Evolutionary conservation across 1,140 invertebrate species (phyloP).

Genomic region (Pseudomyrmex pallidus): DNA sequence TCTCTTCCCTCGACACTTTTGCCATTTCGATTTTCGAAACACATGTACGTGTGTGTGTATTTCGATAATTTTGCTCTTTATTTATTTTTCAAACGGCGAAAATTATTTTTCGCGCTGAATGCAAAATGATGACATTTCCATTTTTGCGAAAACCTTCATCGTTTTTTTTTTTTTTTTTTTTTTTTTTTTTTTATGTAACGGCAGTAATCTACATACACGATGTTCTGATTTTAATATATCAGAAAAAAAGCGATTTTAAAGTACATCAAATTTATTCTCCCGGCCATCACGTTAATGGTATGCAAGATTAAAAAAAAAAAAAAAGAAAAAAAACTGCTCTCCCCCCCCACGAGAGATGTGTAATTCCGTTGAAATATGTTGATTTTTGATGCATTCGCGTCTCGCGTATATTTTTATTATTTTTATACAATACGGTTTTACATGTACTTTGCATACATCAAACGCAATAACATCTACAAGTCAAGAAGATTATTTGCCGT

Average conservation of each 20-base stretch:
- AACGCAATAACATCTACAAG: background rate
- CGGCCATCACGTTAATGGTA: background rate
- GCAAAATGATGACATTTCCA: conserved; percentile 29
- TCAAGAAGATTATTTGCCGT: background rate
- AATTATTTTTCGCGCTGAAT: conserved; percentile 26
- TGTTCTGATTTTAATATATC: background rate
- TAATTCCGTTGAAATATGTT: conserved; percentile 4
- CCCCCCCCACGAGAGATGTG: no score
- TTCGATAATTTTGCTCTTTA: no score
- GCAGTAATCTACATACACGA: conserved; percentile 3
- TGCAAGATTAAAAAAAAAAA: background rate
- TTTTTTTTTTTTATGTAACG: conserved; percentile 6
- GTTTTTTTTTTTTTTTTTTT: no score
- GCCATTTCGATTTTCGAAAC: conserved; percentile 28
- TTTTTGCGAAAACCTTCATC: conserved; percentile 35
- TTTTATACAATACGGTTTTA: background rate
- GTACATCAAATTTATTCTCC: conserved; percentile 14
- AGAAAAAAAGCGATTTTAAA: background rate
- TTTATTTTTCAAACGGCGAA: background rate
- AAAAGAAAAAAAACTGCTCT: background rate
- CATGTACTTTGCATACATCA: background rate
- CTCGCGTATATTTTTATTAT: background rate
- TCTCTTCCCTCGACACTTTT: background rate
- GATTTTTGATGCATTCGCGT: background rate
- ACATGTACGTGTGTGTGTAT: no score